phyloP scores from a whole-genome alignment of 2,113 vertebrate genomes.

The Dascyllus trimaculatus region DNA sequence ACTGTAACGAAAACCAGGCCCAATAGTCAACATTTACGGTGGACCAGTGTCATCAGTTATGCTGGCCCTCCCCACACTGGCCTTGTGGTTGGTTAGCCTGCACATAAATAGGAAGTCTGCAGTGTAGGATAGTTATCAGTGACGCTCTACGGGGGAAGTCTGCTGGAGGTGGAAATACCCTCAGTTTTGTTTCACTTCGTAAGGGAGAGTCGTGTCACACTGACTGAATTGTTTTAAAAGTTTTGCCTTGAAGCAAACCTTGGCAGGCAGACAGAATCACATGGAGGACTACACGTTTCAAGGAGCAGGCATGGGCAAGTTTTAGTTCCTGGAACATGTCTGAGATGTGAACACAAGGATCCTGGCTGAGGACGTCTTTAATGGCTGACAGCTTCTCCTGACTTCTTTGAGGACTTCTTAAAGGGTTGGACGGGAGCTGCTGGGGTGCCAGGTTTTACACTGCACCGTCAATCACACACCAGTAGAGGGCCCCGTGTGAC shows the following conservation, averaged over 20 bases:
- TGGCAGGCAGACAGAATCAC: background rate
- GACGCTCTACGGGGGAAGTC: background rate
- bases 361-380: background rate
- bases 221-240: background rate
- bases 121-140: slow-evolving; percentile 5
- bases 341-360: background rate
- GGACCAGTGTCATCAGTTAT: slow-evolving; percentile 11
- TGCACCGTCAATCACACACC: background rate
- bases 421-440: background rate
- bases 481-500: slow-evolving; percentile 46
- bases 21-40: background rate
- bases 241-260: background rate
- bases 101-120: slow-evolving; percentile 20
- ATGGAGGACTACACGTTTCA: background rate
- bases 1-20: background rate
- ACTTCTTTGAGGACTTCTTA: background rate
- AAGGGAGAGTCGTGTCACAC: background rate
- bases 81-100: background rate
- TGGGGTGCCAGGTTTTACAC: background rate
- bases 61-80: background rate
- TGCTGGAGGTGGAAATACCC: background rate
- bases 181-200: background rate
- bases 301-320: background rate
- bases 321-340: background rate
- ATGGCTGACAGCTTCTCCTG: background rate